Evolutionary conservation across 2,888 invertebrate species (phyloP).

Genomic region (Patella caerulea): DNA sequence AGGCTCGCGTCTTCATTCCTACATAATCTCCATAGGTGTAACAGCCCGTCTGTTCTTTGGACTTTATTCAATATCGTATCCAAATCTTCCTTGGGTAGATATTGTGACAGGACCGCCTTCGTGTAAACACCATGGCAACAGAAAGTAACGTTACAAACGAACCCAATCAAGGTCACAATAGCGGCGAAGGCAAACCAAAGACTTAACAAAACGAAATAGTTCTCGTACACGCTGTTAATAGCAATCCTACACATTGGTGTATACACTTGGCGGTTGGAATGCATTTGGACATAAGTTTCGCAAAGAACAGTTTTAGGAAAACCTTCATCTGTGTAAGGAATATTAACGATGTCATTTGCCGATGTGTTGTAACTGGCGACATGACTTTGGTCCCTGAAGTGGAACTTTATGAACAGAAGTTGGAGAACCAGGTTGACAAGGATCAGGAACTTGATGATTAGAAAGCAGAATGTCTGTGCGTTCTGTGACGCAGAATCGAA

Average conservation of each 20-base stretch:
- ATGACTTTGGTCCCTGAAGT: not conserved
- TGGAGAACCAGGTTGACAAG: not conserved
- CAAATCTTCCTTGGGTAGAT: not conserved
- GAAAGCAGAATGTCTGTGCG: not conserved
- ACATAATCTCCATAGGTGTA: not conserved
- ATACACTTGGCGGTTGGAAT: not conserved
- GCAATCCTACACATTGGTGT: not conserved
- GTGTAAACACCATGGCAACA: not conserved
- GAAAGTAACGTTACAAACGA: not conserved
- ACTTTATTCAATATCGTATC: not conserved
- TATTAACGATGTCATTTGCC: not conserved
- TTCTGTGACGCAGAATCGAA: not conserved
- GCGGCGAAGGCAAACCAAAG: not conserved
- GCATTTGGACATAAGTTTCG: not conserved
- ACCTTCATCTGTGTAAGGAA: not conserved
- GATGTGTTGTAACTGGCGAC: not conserved
- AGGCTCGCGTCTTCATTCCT: not conserved
- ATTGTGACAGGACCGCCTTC: not conserved
- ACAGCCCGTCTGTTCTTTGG: not conserved
- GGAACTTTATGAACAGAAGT: not conserved
- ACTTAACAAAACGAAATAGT: not conserved
- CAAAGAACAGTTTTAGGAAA: not conserved
- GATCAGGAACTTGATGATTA: not conserved
- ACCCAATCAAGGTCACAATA: not conserved
- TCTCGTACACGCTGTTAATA: not conserved